A percentile compares a stretch with the other conserved stretches of the same genome.
Conservation (phyloP, 2,888 invertebrate species). For the Spodoptera picta region DNA sequence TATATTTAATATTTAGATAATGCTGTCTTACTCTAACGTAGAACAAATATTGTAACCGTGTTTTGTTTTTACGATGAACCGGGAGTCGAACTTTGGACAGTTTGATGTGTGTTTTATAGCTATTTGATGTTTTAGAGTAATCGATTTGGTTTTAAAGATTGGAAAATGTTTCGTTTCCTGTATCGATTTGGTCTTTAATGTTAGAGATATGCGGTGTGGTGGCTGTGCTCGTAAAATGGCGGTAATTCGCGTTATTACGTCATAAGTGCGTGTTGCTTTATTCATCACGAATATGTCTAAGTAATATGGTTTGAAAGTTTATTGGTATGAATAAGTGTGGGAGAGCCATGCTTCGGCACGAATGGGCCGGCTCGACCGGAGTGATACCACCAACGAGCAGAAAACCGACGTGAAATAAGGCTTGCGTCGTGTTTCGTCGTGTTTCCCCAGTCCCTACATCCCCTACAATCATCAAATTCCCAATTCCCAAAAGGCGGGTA, state of each 20-base stretch:
- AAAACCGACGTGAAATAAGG: no score
- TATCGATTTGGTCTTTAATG: constrained; percentile 13
- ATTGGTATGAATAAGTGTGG: no score
- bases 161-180: constrained; percentile 26
- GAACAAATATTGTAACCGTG: constrained; percentile 11
- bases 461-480: no score
- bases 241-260: not conserved
- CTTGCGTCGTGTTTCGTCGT: no score
- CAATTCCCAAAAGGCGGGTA: no score
- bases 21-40: constrained; percentile 6
- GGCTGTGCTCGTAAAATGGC: constrained; percentile 1
- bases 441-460: no score
- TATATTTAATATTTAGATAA: constrained; percentile 4
- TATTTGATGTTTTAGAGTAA: constrained; percentile 37
- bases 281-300: no score
- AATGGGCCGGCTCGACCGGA: no score
- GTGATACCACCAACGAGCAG: no score
- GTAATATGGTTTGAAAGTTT: no score
- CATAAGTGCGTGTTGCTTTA: no score
- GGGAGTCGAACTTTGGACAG: constrained; percentile 22
- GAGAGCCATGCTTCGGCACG: no score
- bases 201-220: not conserved
- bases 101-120: constrained; percentile 45
- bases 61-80: constrained; percentile 14
- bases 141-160: constrained; percentile 30